Conservation (phyloP, 2,888 invertebrate genomes). For the Nysson spinosus region DNA sequence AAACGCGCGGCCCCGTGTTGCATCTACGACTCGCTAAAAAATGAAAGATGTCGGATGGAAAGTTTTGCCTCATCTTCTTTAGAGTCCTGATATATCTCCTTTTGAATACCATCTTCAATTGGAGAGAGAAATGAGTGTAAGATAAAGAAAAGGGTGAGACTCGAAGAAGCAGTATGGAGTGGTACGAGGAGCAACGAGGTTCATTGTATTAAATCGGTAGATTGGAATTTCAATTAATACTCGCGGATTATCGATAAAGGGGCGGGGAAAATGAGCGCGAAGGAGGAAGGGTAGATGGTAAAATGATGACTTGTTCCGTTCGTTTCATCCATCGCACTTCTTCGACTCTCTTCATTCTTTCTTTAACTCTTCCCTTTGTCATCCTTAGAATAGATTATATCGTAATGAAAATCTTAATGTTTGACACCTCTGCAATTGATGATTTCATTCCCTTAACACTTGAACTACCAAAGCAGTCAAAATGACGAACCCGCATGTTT, state of each 20-base stretch:
- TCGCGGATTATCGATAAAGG: constrained; percentile 62
- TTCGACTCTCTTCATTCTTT: constrained; percentile 34
- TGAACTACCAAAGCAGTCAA: constrained; percentile 36
- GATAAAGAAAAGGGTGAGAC: constrained; percentile 9
- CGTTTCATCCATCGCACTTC: constrained; percentile 38
- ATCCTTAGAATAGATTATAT: constrained; percentile 48
- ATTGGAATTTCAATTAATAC: constrained; percentile 72
- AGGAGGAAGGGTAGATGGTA: constrained; percentile 10
- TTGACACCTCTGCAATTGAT: constrained; percentile 43
- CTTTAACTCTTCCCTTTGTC: constrained; percentile 5
- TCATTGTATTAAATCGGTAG: constrained; percentile 61
- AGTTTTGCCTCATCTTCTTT: no score
- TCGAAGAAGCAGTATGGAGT: constrained; percentile 24
- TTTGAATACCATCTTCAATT: no score
- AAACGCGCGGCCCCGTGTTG: no score
- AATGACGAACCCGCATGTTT: no score
- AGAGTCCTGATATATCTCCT: no score
- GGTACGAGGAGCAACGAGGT: constrained; percentile 23
- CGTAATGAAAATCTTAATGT: constrained; percentile 64
- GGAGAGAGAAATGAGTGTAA: no score
- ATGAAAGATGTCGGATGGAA: no score
- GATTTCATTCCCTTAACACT: constrained; percentile 28
- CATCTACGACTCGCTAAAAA: no score
- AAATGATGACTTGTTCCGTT: constrained; percentile 46
- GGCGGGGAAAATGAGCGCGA: constrained; percentile 1